phyloP scores from a whole-genome alignment of 2,113 vertebrate species.

The Prochilodus magdalenae region DNA sequence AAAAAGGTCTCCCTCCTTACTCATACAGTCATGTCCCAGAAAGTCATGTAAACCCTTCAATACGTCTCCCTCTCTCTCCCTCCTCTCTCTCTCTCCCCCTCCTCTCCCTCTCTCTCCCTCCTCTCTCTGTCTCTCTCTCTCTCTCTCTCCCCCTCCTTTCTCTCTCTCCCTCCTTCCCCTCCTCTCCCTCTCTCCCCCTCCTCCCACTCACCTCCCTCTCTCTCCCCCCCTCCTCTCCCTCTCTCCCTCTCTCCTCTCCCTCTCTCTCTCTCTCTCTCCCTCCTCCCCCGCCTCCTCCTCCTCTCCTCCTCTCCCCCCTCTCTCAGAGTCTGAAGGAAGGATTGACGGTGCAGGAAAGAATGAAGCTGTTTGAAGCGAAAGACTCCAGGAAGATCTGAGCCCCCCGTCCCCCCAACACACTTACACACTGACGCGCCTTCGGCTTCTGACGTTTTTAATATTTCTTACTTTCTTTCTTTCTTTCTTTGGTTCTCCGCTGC shows the following conservation, averaged over 20 bases:
- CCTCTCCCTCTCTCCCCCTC: not conserved
- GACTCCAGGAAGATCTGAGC: slow-evolving; percentile 91
- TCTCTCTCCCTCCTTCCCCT: no score
- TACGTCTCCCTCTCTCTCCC: no score
- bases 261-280: no score
- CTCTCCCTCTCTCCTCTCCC: not conserved
- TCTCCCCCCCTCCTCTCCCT: not conserved
- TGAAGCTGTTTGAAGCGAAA: slow-evolving; percentile 98
- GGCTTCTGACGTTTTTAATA: not conserved
- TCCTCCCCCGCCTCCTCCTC: not conserved
- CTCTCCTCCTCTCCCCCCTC: slow-evolving; percentile 30
- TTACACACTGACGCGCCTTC: not conserved
- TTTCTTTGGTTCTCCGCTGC: not conserved
- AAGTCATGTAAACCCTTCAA: no score
- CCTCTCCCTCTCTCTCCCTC: no score
- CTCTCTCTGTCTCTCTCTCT: no score
- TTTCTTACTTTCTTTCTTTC: slow-evolving; percentile 3
- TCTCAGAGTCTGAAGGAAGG: slow-evolving; percentile 96
- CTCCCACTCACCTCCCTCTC: not conserved
- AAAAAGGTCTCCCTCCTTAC: no score
- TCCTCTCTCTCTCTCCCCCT: no score
- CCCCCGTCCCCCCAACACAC: not conserved
- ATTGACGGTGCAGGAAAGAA: slow-evolving; percentile 93
- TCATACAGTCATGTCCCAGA: no score
- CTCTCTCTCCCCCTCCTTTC: no score